Evolutionary conservation across 2,797 vertebrate genomes (phyloP).

Genomic region (Danio kyathit): DNA sequence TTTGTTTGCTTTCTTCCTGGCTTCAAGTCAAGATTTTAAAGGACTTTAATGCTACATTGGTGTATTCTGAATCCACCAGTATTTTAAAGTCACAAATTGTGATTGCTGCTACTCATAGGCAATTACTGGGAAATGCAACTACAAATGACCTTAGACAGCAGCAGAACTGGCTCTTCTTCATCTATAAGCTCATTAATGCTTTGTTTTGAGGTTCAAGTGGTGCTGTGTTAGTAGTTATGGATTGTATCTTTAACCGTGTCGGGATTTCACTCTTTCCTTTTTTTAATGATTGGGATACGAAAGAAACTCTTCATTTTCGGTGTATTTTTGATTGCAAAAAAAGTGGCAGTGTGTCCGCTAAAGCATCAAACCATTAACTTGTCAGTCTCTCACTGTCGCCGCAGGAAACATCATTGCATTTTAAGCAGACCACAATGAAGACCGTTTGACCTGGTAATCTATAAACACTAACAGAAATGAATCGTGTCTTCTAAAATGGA

Average conservation of each 20-base stretch:
- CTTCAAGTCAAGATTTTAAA: constrained; percentile 1
- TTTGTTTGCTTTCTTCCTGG: constrained; percentile 10
- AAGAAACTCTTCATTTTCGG: not conserved
- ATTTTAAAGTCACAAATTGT: constrained; percentile 1
- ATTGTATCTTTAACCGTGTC: constrained; percentile 24
- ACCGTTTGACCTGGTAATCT: constrained; percentile 3
- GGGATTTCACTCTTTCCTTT: not conserved
- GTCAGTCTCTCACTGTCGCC: constrained; percentile 2
- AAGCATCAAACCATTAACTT: constrained; percentile 11
- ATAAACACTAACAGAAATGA: not conserved
- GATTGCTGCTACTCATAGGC: constrained; percentile 13
- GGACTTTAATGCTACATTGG: not conserved
- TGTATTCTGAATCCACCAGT: constrained; percentile 23
- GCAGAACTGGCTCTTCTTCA: not conserved
- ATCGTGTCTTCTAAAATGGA: not conserved
- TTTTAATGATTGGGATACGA: not conserved
- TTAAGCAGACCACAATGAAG: constrained; percentile 2
- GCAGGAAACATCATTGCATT: not conserved
- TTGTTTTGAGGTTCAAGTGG: constrained; percentile 40
- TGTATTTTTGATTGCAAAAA: constrained; percentile 14
- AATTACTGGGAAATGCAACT: constrained; percentile 3
- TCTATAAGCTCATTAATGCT: constrained; percentile 4
- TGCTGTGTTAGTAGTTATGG: constrained; percentile 37
- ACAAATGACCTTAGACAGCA: not conserved
- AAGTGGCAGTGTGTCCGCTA: not conserved